Conservation (phyloP, 2,888 invertebrate species). For the Synanthedon myopaeformis region DNA sequence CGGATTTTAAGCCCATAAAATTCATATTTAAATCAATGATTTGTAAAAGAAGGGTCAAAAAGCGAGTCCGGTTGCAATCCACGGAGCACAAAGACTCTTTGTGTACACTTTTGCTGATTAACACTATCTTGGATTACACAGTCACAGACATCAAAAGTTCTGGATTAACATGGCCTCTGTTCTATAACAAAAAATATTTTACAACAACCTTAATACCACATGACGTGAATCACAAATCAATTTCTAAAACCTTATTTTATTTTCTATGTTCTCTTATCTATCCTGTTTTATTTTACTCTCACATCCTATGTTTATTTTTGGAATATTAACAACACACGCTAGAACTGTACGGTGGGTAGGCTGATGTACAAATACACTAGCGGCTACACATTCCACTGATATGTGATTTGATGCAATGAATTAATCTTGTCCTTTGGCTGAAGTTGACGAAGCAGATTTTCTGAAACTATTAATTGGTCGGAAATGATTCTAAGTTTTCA, state of each 20-base stretch:
- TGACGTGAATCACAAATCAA: no score
- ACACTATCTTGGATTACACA: slow-evolving; percentile 71
- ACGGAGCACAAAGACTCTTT: slow-evolving; percentile 71
- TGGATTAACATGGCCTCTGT: not conserved
- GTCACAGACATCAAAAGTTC: slow-evolving; percentile 52
- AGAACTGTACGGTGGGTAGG: slow-evolving; percentile 45
- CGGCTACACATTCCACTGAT: no score
- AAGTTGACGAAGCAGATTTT: no score
- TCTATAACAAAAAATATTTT: no score
- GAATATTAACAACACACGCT: slow-evolving; percentile 16
- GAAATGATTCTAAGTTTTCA: no score
- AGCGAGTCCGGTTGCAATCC: slow-evolving; percentile 70
- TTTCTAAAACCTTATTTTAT: slow-evolving; percentile 16
- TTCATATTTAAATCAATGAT: no score
- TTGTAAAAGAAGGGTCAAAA: slow-evolving; percentile 7
- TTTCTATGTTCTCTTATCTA: slow-evolving; percentile 54
- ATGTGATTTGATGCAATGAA: no score
- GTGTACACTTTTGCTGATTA: slow-evolving; percentile 61
- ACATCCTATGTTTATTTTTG: not conserved
- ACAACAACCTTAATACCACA: no score
- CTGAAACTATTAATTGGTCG: no score
- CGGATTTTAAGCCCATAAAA: no score
- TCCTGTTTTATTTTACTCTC: slow-evolving; percentile 32
- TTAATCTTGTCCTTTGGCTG: no score
- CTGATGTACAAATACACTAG: slow-evolving; percentile 39